A percentile compares a stretch with the other conserved stretches of the same genome.
phyloP scores from a whole-genome alignment of 2,797 vertebrate genomes.

The Rhadinocentrus ornatus region DNA sequence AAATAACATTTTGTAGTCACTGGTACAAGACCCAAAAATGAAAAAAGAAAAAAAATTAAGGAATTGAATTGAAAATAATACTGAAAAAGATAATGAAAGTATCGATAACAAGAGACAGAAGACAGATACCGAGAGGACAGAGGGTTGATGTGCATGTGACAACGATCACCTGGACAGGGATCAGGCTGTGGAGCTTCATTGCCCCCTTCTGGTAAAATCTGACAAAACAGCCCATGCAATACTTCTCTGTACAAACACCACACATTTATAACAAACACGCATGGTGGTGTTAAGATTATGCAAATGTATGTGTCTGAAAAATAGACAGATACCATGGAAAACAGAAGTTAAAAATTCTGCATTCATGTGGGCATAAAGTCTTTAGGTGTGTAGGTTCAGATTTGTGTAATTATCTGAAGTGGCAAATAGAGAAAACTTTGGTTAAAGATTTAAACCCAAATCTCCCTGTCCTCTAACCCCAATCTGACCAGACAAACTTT shows the following conservation, averaged over 20 bases:
- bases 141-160: slow-evolving; percentile 28
- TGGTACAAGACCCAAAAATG: slow-evolving; percentile 35
- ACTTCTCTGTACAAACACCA: slow-evolving; percentile 86
- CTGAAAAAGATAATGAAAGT: slow-evolving; percentile 49
- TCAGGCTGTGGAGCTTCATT: slow-evolving; percentile 88
- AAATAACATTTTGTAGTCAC: slow-evolving; percentile 16
- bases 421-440: slow-evolving; percentile 30
- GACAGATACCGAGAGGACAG: slow-evolving; percentile 20
- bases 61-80: slow-evolving; percentile 40
- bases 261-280: slow-evolving; percentile 79
- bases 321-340: not conserved
- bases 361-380: not conserved
- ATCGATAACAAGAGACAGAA: slow-evolving; percentile 39
- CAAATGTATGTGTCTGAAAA: not conserved
- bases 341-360: not conserved
- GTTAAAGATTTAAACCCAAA: slow-evolving; percentile 30
- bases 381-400: not conserved
- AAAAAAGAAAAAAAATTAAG: slow-evolving; percentile 40
- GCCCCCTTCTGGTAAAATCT: slow-evolving; percentile 91
- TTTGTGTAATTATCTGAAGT: slow-evolving; percentile 1
- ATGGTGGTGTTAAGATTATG: slow-evolving; percentile 6
- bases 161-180: slow-evolving; percentile 81
- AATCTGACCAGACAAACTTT: slow-evolving; percentile 58
- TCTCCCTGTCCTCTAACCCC: slow-evolving; percentile 25
- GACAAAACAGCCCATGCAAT: slow-evolving; percentile 86